These are phyloP conservation scores for Busseola fusca DNA, from an alignment of 2,888 invertebrate species.

Conservation along the genomic window DNA sequence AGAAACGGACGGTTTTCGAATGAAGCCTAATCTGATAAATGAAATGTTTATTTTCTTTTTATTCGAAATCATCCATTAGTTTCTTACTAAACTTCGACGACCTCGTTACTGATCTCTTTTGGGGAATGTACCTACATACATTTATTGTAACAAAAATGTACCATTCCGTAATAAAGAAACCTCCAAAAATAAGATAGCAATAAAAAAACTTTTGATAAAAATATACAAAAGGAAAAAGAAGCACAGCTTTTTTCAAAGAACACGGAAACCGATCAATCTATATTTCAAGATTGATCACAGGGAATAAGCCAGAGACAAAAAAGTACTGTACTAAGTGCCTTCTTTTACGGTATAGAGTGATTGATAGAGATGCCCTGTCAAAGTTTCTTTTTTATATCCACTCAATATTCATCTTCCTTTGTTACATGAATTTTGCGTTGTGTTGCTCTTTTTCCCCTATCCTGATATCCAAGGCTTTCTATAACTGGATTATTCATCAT, in stretches of 20 bases:
- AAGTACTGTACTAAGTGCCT: constrained; percentile 66
- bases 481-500: constrained; percentile 32
- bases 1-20: too few relatives aligned
- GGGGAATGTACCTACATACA: neutral
- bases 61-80: too few relatives aligned
- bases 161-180: neutral
- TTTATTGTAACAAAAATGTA: neutral
- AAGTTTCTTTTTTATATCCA: constrained; percentile 65
- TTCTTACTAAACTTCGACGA: too few relatives aligned
- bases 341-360: constrained; percentile 61
- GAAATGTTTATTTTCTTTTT: too few relatives aligned
- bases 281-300: constrained; percentile 69
- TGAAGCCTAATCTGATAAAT: too few relatives aligned
- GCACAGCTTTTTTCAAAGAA: constrained; percentile 41
- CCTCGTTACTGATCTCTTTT: too few relatives aligned
- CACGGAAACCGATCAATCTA: constrained; percentile 71
- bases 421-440: constrained; percentile 46
- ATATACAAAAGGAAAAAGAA: constrained; percentile 28
- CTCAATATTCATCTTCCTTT: constrained; percentile 72
- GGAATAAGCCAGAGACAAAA: constrained; percentile 66
- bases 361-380: constrained; percentile 70
- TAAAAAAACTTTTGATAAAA: constrained; percentile 35
- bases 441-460: constrained; percentile 18
- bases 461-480: constrained; percentile 24
- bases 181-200: neutral